Conservation (phyloP, 2,797 vertebrate genomes). For the Podarcis lilfordi region DNA sequence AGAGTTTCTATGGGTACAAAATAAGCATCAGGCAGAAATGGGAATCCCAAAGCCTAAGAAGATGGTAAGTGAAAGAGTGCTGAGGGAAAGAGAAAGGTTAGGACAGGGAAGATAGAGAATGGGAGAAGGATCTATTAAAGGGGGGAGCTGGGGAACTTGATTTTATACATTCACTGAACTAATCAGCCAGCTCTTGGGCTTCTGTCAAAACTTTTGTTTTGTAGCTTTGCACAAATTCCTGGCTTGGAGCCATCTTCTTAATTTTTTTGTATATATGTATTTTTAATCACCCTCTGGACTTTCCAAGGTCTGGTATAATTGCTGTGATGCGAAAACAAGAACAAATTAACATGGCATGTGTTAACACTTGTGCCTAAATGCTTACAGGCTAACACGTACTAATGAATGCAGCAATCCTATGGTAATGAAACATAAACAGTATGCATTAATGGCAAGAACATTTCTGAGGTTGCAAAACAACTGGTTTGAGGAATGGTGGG, state of each 20-base stretch:
- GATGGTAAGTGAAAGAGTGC: background rate
- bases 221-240: background rate
- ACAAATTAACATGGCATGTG: slow-evolving; percentile 9
- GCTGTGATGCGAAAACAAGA: slow-evolving; percentile 13
- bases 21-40: background rate
- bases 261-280: slow-evolving; percentile 10
- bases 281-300: slow-evolving; percentile 29
- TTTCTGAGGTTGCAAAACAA: slow-evolving; percentile 23
- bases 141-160: no score
- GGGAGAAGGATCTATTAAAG: background rate
- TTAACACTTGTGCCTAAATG: slow-evolving; percentile 17
- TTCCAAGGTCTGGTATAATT: slow-evolving; percentile 49
- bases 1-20: background rate
- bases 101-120: background rate
- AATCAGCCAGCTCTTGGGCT: background rate
- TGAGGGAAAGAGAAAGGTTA: no score
- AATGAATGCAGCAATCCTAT: background rate
- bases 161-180: background rate
- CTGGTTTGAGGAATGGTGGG: background rate
- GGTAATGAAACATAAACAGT: slow-evolving; percentile 13
- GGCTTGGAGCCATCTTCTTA: background rate
- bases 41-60: background rate
- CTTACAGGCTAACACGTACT: background rate
- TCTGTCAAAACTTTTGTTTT: background rate
- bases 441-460: slow-evolving; percentile 18